A percentile compares a stretch with the other conserved stretches of the same genome.
phyloP scores from a whole-genome alignment of 2,797 vertebrate species.

The Enteromius afrohamiltoni region DNA sequence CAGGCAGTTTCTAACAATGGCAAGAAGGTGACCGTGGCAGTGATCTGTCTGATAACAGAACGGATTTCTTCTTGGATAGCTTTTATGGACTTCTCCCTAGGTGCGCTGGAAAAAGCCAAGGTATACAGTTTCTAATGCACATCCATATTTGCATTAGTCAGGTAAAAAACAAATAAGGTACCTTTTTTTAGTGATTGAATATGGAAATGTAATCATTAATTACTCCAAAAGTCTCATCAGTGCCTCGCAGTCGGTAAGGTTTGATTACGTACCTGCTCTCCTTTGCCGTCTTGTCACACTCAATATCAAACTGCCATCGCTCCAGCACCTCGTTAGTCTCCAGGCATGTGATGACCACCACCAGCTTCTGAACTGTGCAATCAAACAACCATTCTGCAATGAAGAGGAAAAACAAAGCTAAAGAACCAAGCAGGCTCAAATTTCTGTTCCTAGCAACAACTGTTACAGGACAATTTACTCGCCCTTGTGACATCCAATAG shows the following conservation, averaged over 20 bases:
- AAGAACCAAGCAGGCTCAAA: neutral
- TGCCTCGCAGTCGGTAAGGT: neutral
- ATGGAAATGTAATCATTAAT: neutral
- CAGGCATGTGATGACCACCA: slow-evolving; percentile 91
- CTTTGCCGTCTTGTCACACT: slow-evolving; percentile 90
- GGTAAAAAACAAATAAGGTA: neutral
- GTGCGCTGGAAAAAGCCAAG: slow-evolving; percentile 72
- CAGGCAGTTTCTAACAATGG: slow-evolving; percentile 92
- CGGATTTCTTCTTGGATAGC: slow-evolving; percentile 96
- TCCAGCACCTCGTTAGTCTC: slow-evolving; percentile 91
- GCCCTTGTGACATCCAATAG: neutral
- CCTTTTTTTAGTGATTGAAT: no score
- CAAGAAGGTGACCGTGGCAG: slow-evolving; percentile 94
- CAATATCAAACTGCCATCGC: slow-evolving; percentile 96
- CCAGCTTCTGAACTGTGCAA: slow-evolving; percentile 93
- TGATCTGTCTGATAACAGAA: slow-evolving; percentile 94
- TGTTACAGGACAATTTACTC: neutral
- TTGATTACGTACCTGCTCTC: slow-evolving; percentile 78
- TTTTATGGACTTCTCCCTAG: slow-evolving; percentile 92
- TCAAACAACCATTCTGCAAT: slow-evolving; percentile 90
- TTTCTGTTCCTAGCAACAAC: neutral
- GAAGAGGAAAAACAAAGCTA: neutral
- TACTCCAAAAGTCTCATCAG: no score
- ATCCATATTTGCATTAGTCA: neutral
- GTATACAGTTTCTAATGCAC: neutral